These are phyloP conservation scores for Thryonomys swinderianus DNA, from an alignment of 2,113 vertebrate species.

Conservation along the genomic window DNA sequence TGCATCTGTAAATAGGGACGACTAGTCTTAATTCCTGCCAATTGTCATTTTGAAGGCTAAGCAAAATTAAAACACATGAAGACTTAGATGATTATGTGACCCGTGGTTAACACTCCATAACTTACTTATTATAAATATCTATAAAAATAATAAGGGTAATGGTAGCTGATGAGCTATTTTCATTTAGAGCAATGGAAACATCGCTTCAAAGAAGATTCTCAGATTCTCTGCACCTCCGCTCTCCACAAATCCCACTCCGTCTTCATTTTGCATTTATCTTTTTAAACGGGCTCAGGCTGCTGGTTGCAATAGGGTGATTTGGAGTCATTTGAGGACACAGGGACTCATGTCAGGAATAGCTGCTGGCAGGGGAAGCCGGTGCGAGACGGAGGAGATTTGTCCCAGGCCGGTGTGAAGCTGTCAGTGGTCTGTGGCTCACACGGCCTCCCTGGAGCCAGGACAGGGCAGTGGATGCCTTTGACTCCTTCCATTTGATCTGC, in stretches of 20 bases:
- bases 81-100: background rate
- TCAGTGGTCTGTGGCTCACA: background rate
- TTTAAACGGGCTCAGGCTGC: background rate
- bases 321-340: constrained; percentile 67
- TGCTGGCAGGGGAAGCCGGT: background rate
- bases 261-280: background rate
- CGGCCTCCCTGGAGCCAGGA: fast-evolving
- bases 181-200: background rate
- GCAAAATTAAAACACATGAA: background rate
- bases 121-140: background rate
- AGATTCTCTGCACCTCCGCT: background rate
- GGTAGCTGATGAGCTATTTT: background rate
- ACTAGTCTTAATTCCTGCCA: background rate
- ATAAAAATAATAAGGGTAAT: background rate
- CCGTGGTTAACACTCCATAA: background rate
- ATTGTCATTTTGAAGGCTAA: background rate
- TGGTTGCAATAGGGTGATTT: background rate
- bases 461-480: background rate
- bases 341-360: constrained; percentile 32
- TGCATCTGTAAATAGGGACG: background rate
- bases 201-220: background rate
- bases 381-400: background rate
- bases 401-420: background rate
- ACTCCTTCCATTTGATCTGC: background rate
- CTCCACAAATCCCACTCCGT: too few relatives aligned